Evolutionary conservation across 2,797 vertebrate species (phyloP).

Genomic region (Pangasius krempfi): DNA sequence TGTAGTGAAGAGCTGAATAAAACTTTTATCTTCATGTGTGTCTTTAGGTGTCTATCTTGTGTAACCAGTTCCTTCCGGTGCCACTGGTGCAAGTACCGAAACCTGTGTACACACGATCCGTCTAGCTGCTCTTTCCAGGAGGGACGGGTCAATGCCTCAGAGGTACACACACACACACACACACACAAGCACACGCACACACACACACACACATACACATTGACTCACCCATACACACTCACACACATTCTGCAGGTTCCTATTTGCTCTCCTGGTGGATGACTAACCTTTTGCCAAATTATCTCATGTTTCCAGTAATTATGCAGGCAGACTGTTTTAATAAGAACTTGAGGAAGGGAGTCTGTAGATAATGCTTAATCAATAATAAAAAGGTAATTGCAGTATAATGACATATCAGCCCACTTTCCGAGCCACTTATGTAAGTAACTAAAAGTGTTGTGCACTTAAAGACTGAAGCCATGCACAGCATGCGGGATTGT

Average conservation of each 20-base stretch:
- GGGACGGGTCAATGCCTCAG: conserved; percentile 92
- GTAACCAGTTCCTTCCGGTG: conserved; percentile 97
- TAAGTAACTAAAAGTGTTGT: conserved; percentile 1
- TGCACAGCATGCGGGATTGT: background rate
- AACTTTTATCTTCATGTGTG: background rate
- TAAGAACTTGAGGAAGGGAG: background rate
- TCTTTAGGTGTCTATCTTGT: conserved; percentile 92
- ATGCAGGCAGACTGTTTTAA: background rate
- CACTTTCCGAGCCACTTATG: background rate
- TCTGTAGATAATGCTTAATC: conserved; percentile 20
- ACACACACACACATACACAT: background rate
- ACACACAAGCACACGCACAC: background rate
- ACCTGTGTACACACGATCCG: conserved; percentile 96
- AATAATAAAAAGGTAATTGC: conserved; percentile 20
- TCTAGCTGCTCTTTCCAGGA: conserved; percentile 98
- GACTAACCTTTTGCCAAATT: background rate
- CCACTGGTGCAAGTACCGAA: conserved; percentile 99
- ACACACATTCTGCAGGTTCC: background rate
- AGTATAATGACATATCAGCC: conserved; percentile 8
- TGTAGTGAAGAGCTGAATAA: background rate
- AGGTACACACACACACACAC: conserved; percentile 76
- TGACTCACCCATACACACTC: background rate
- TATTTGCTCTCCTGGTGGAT: background rate
- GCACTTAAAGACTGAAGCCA: background rate
- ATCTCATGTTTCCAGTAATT: conserved; percentile 21